phyloP scores from a whole-genome alignment of 2,888 invertebrate species.

The Holacanthella duospinosa region DNA sequence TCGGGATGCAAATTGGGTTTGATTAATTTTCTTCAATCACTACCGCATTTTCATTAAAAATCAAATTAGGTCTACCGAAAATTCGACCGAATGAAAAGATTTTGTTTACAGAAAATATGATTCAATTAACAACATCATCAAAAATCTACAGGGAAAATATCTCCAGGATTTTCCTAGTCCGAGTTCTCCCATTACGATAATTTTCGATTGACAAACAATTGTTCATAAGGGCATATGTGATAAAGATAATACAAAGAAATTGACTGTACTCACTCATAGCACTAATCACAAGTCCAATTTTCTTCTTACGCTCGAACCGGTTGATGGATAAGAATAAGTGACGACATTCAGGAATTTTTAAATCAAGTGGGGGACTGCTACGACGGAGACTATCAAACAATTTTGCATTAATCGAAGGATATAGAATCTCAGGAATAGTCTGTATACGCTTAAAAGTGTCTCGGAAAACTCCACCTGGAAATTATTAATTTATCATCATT shows the following conservation, averaged over 20 bases:
- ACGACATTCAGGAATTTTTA: conserved; percentile 39
- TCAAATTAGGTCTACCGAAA: too few relatives aligned
- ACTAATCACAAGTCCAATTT: conserved; percentile 71
- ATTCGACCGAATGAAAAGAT: too few relatives aligned
- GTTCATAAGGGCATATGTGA: background rate
- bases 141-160: background rate
- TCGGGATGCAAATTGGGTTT: too few relatives aligned
- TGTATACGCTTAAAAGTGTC: conserved; percentile 67
- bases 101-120: too few relatives aligned
- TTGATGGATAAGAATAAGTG: conserved; percentile 85
- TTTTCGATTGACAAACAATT: background rate
- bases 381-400: conserved; percentile 51
- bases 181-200: too few relatives aligned
- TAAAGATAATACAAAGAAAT: background rate
- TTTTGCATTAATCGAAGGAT: conserved; percentile 83
- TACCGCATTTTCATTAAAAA: too few relatives aligned
- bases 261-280: conserved; percentile 59
- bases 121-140: too few relatives aligned
- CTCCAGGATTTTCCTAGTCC: background rate
- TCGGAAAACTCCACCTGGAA: conserved; percentile 61
- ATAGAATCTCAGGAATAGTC: conserved; percentile 67
- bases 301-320: conserved; percentile 93
- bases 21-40: too few relatives aligned
- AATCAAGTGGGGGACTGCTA: conserved; percentile 17
- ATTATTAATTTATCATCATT: background rate